Evolutionary conservation across 2,797 vertebrate genomes (phyloP).

Genomic region (Micromesistius poutassou): DNA sequence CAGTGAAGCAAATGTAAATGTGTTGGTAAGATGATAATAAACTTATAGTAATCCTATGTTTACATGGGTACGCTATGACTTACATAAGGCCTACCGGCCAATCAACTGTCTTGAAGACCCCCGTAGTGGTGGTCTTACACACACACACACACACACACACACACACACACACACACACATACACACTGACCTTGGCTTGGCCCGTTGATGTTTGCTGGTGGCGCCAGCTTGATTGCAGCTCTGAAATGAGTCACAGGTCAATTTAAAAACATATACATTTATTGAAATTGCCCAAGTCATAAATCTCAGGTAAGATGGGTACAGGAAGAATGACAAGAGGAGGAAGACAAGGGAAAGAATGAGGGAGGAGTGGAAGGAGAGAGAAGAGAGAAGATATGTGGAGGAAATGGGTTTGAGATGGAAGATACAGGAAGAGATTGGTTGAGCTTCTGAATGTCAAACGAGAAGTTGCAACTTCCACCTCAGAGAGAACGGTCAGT

Average conservation of each 20-base stretch:
- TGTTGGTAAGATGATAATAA: background rate
- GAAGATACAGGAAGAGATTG: background rate
- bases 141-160: slow-evolving; percentile 8
- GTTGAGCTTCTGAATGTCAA: no score
- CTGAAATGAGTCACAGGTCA: slow-evolving; percentile 67
- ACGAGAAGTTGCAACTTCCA: no score
- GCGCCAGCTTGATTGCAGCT: slow-evolving; percentile 75
- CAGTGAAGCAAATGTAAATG: background rate
- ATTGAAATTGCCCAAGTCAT: background rate
- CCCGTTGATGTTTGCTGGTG: slow-evolving; percentile 80
- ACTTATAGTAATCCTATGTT: background rate
- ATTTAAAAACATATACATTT: background rate
- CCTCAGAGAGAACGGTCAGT: no score
- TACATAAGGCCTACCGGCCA: background rate
- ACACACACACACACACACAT: slow-evolving; percentile 1
- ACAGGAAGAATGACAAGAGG: no score
- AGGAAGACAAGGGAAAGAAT: no score
- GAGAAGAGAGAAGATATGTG: no score
- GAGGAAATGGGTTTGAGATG: background rate
- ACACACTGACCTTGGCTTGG: slow-evolving; percentile 84
- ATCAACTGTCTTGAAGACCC: background rate
- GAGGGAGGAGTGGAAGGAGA: background rate
- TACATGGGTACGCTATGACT: background rate
- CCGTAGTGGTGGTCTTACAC: background rate
- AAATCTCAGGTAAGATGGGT: background rate